Conservation (phyloP, 2,113 vertebrate genomes). For the Passer domesticus region DNA sequence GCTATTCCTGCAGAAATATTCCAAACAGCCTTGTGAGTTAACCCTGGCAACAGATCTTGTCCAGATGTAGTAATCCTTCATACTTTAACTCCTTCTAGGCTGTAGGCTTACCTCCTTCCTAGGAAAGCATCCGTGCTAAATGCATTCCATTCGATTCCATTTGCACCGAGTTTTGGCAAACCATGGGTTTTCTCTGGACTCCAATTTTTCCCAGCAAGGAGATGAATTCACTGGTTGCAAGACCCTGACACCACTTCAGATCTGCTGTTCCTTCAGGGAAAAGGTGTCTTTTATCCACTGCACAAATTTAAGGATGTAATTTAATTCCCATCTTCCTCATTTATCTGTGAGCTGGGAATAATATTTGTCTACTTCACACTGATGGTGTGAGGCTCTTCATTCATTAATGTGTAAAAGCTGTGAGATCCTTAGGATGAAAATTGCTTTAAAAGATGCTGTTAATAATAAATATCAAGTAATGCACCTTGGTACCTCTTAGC, state of each 20-base stretch:
- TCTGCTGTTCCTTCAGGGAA: neutral
- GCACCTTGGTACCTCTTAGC: constrained; percentile 53
- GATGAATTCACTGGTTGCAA: neutral
- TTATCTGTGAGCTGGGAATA: constrained; percentile 5
- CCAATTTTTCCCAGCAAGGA: neutral
- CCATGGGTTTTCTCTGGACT: neutral
- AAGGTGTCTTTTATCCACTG: neutral
- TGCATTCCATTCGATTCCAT: fast-evolving
- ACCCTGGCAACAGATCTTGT: constrained; percentile 9
- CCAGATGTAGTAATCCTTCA: constrained; percentile 3
- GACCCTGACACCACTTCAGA: neutral
- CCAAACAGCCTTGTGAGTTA: neutral
- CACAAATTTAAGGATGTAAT: neutral
- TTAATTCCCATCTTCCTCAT: constrained; percentile 12
- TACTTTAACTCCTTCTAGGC: constrained; percentile 24
- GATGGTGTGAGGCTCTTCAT: constrained; percentile 1
- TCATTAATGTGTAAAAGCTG: constrained; percentile 46
- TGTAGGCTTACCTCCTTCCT: neutral
- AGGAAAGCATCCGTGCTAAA: neutral
- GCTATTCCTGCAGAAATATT: neutral
- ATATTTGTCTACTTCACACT: constrained; percentile 23
- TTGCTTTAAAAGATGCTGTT: constrained; percentile 48
- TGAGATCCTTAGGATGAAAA: constrained; percentile 37
- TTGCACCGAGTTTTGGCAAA: neutral
- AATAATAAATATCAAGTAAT: constrained; percentile 59